These are phyloP conservation scores for Invenusta paracnida DNA, from an alignment of 2,888 invertebrate genomes.

Conservation along the genomic window DNA sequence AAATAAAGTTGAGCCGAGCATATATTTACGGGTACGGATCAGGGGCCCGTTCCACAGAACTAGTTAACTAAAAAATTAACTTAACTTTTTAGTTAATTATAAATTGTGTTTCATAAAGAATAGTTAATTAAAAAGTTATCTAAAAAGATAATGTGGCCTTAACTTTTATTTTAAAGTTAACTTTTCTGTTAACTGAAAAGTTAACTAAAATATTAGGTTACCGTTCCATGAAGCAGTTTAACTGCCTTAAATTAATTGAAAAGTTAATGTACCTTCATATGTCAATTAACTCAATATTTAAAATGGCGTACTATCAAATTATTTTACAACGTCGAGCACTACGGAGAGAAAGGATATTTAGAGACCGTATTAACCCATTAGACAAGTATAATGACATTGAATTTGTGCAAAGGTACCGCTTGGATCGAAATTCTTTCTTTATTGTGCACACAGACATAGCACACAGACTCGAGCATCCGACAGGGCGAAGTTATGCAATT, in stretches of 20 bases:
- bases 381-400: neutral
- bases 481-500: neutral
- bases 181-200: neutral
- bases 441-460: neutral
- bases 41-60: neutral
- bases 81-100: slow-evolving; percentile 4
- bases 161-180: neutral
- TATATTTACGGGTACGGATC: too few species aligned
- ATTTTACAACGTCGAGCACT: neutral
- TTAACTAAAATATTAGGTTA: neutral
- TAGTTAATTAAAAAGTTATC: neutral
- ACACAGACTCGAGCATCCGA: neutral
- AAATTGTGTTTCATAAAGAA: neutral
- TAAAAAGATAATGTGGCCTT: neutral
- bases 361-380: neutral
- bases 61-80: neutral
- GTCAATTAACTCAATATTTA: neutral
- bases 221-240: neutral
- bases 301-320: neutral
- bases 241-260: neutral
- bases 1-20: too few species aligned
- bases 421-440: neutral
- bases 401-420: neutral
- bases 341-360: neutral
- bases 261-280: neutral